Percentiles rank a stretch among this genome's conserved stretches.
These are phyloP conservation scores for Drosophila melanocephala DNA, from an alignment of 2,888 invertebrate genomes.

Conservation along the genomic window DNA sequence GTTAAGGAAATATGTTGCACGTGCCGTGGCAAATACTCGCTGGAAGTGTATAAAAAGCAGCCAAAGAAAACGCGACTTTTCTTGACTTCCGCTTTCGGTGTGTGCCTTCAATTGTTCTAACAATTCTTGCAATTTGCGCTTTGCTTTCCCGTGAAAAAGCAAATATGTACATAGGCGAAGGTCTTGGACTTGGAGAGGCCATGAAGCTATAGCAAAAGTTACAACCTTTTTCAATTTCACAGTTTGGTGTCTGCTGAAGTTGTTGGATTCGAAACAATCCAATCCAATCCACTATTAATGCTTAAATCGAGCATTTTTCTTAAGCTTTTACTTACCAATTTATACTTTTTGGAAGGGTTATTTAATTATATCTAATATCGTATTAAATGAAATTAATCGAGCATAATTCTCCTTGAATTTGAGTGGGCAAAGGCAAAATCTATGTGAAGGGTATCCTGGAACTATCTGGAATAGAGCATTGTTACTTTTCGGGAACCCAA, in stretches of 20 bases:
- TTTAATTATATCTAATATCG: not conserved
- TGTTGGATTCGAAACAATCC: not conserved
- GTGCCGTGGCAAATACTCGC: not conserved
- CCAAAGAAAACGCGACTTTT: conserved; percentile 33
- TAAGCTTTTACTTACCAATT: rapidly evolving
- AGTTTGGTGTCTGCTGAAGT: not conserved
- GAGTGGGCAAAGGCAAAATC: too few relatives aligned
- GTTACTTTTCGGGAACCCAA: not conserved
- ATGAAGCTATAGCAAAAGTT: not conserved
- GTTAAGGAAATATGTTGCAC: not conserved
- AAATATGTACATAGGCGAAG: not conserved
- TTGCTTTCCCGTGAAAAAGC: conserved; percentile 2
- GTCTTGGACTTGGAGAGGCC: conserved; percentile 3
- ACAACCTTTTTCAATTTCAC: not conserved
- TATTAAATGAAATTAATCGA: not conserved
- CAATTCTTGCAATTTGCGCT: conserved; percentile 8
- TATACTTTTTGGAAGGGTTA: not conserved
- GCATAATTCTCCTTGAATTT: not conserved
- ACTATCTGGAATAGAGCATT: not conserved
- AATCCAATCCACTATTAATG: not conserved
- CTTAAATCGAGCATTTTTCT: not conserved
- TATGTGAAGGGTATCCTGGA: not conserved
- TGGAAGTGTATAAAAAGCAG: not conserved
- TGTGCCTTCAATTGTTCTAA: conserved; percentile 28
- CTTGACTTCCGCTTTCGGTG: conserved; percentile 58